These are phyloP conservation scores for Sardinella longiceps DNA, from an alignment of 2,797 vertebrate genomes.

Conservation along the genomic window DNA sequence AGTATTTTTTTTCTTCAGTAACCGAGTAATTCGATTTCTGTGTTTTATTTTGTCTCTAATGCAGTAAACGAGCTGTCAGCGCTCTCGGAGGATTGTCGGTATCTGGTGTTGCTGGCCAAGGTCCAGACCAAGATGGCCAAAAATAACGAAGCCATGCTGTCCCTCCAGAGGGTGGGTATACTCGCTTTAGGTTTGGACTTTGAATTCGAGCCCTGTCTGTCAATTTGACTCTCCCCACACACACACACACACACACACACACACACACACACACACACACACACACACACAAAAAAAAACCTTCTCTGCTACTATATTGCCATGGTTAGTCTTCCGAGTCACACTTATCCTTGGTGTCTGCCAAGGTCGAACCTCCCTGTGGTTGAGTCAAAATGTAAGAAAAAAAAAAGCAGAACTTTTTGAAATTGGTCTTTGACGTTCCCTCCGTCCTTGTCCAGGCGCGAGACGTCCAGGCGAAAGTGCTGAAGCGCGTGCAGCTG, in stretches of 20 bases:
- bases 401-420: not conserved
- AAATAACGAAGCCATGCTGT: slow-evolving; percentile 81
- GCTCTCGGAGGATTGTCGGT: slow-evolving; percentile 87
- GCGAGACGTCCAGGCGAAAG: slow-evolving; percentile 89
- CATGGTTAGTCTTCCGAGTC: not conserved
- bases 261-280: too few relatives aligned
- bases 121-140: slow-evolving; percentile 88
- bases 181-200: not conserved
- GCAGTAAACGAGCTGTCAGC: slow-evolving; percentile 84
- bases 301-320: not conserved
- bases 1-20: not conserved
- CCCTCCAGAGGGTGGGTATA: slow-evolving; percentile 84
- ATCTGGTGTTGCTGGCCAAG: slow-evolving; percentile 89
- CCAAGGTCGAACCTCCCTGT: slow-evolving; percentile 10
- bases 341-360: not conserved
- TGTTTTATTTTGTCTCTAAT: slow-evolving; percentile 25
- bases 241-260: too few relatives aligned
- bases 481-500: slow-evolving; percentile 90
- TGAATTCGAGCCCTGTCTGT: slow-evolving; percentile 14
- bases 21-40: not conserved
- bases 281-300: too few relatives aligned
- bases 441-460: slow-evolving; percentile 72
- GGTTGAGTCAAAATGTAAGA: not conserved
- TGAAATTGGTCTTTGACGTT: not conserved
- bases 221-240: slow-evolving; percentile 17